These are phyloP conservation scores for Pachypsylla venusta DNA, from an alignment of 1,140 invertebrate genomes.

Conservation along the genomic window DNA sequence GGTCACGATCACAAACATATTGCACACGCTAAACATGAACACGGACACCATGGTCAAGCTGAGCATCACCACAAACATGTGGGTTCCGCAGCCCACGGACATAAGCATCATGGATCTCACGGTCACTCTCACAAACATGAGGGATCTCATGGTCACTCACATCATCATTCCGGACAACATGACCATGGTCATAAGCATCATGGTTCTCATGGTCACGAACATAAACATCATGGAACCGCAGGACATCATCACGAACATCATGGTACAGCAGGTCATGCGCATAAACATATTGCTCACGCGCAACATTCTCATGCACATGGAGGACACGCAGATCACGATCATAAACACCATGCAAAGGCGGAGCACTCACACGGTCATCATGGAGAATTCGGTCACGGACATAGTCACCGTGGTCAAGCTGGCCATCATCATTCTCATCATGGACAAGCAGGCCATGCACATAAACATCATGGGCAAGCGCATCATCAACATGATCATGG, in stretches of 20 bases:
- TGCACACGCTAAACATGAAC: slow-evolving; percentile 15
- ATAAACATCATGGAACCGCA: slow-evolving; percentile 15
- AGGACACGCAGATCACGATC: slow-evolving; percentile 17
- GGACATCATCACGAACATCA: slow-evolving; percentile 12
- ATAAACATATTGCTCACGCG: slow-evolving; percentile 18
- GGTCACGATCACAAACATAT: slow-evolving; percentile 15
- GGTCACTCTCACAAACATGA: slow-evolving; percentile 18
- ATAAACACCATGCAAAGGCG: slow-evolving; percentile 18
- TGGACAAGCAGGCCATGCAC: neutral
- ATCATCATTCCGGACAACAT: slow-evolving; percentile 16
- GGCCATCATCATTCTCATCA: neutral
- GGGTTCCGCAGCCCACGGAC: slow-evolving; percentile 16
- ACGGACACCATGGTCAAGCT: slow-evolving; percentile 18
- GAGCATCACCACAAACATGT: slow-evolving; percentile 19
- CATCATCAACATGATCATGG: slow-evolving; percentile 16
- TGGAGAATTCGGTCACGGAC: neutral
- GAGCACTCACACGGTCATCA: slow-evolving; percentile 17
- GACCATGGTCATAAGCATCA: slow-evolving; percentile 18
- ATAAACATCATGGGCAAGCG: slow-evolving; percentile 9
- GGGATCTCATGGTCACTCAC: slow-evolving; percentile 14
- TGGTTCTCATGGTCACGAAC: slow-evolving; percentile 15
- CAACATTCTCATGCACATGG: slow-evolving; percentile 19
- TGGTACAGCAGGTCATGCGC: slow-evolving; percentile 2
- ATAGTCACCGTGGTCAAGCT: slow-evolving; percentile 1
- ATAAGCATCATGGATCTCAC: slow-evolving; percentile 17